Base-by-base conservation (phyloP, 2,797 vertebrate species). In the Rhynchotus rufescens region DNA sequence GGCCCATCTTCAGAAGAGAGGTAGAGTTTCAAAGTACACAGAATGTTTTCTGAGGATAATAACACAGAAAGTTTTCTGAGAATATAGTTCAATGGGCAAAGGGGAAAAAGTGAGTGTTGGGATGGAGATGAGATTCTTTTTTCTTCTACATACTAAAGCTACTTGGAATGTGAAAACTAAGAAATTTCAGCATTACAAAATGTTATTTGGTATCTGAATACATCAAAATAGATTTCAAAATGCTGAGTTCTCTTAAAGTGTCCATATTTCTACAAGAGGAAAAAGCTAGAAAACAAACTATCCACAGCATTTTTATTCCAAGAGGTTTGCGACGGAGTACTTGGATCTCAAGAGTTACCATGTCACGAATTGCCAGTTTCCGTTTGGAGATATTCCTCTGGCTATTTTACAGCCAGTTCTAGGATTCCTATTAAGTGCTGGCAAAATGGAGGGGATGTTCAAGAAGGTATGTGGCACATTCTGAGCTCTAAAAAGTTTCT, bases 161-260 rank as follows among this genome's bases (percentile, higher is more conserved):
- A 69, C 62, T 56, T 92, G 56, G 84, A 89, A 84, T 60, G n/a
- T 61, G 47, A 23, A 81, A 54, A 32, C 6, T 66, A 47, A 79
- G 51, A 92, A 73, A 62, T 34, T 6, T 23, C 40, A 32, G 11
- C 26, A 19, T 88, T 89, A 66, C 38, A 92, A 79, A 38, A 9
- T 56, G 20, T 16, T 7, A 77, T 90, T 85, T 40, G 14, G n/a
- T 66, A 30, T 60, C 23, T 20, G 75, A 2, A 75, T 62, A 73
- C n/a, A 59, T 56, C 13, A 59, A 66, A 85, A 9, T 12, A 61
- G 30, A 14, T 73, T 88, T 67, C 68, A 49, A 79, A 92, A 36
- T 21, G 45, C 30, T 65, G 66, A 54, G 23, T 13, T 60, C 6
- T 51, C 78, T 82, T 74, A 54, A 15, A 5, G 30, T 74, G 51